Evolutionary conservation across 2,888 invertebrate genomes (phyloP).

Genomic region (Dilophus febrilis): DNA sequence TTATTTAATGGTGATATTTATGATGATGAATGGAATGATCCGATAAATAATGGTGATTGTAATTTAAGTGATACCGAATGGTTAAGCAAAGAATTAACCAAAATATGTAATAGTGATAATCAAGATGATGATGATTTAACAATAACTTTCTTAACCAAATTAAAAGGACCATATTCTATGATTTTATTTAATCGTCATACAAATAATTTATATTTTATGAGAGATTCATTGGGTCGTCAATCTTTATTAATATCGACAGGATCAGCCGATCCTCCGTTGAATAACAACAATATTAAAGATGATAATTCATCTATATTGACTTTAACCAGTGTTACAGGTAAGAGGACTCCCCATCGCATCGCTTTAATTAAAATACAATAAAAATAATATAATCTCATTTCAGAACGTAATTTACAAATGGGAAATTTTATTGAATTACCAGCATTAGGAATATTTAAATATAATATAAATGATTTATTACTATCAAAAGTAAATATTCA

Average conservation of each 20-base stretch:
- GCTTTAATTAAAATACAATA: not conserved
- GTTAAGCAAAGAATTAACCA: conserved; percentile 28
- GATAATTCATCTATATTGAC: conserved; percentile 22
- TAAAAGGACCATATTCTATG: conserved; percentile 75
- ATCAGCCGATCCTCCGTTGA: no score
- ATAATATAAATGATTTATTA: not conserved
- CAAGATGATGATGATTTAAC: not conserved
- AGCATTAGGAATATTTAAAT: conserved; percentile 4
- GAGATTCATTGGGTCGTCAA: conserved; percentile 74
- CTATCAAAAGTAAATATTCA: not conserved
- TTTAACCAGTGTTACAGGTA: conserved; percentile 38
- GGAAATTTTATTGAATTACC: conserved; percentile 2
- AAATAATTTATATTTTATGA: conserved; percentile 54
- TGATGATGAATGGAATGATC: no score
- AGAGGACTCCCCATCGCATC: conserved; percentile 4
- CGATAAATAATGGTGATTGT: conserved; percentile 32
- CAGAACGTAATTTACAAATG: not conserved
- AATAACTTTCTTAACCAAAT: conserved; percentile 35
- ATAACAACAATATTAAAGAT: conserved; percentile 16
- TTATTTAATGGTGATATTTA: conserved; percentile 83
- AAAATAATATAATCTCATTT: not conserved
- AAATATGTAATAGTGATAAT: conserved; percentile 10
- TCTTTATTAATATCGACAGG: conserved; percentile 67
- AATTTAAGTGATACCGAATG: conserved; percentile 35
- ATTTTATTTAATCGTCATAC: conserved; percentile 49